A percentile compares a stretch with the other conserved stretches of the same genome.
Conservation (phyloP, 1,140 invertebrate genomes). For the Halictus rubicundus region DNA sequence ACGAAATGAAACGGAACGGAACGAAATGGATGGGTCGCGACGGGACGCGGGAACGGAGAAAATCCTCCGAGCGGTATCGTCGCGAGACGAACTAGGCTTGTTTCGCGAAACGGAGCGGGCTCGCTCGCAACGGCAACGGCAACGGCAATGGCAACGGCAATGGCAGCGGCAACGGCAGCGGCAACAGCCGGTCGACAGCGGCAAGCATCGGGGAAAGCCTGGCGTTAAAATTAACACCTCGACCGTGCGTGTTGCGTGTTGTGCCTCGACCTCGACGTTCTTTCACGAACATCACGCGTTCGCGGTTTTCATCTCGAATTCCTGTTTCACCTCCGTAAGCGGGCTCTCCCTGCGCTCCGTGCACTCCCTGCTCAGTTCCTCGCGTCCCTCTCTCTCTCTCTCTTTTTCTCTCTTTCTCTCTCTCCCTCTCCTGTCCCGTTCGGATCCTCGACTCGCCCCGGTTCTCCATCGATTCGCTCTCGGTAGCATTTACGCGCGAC, state of each 20-base stretch:
- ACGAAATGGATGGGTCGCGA: too few species aligned
- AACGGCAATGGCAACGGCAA: neutral
- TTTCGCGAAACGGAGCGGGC: conserved; percentile 38
- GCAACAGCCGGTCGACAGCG: conserved; percentile 45
- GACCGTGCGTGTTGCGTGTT: conserved; percentile 51
- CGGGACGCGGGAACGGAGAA: too few species aligned
- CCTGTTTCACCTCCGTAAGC: neutral
- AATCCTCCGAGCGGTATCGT: conserved; percentile 18
- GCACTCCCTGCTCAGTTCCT: too few species aligned
- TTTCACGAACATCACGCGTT: conserved; percentile 29
- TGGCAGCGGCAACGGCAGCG: neutral
- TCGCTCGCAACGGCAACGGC: neutral
- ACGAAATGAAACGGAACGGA: too few species aligned
- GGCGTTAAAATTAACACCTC: conserved; percentile 66
- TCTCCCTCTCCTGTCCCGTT: too few species aligned
- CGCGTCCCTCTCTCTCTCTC: too few species aligned
- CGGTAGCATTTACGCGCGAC: conserved; percentile 4
- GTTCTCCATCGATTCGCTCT: too few species aligned
- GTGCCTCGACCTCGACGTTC: conserved; percentile 41
- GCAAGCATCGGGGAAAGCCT: conserved; percentile 40
- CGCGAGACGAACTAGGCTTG: conserved; percentile 1
- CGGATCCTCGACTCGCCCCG: too few species aligned
- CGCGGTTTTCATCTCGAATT: conserved; percentile 40
- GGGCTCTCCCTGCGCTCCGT: neutral
- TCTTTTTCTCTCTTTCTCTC: too few species aligned